Percentiles rank a stretch among this genome's conserved stretches.
These are phyloP conservation scores for Polyommatus icarus DNA, from an alignment of 2,888 invertebrate genomes.

Conservation along the genomic window DNA sequence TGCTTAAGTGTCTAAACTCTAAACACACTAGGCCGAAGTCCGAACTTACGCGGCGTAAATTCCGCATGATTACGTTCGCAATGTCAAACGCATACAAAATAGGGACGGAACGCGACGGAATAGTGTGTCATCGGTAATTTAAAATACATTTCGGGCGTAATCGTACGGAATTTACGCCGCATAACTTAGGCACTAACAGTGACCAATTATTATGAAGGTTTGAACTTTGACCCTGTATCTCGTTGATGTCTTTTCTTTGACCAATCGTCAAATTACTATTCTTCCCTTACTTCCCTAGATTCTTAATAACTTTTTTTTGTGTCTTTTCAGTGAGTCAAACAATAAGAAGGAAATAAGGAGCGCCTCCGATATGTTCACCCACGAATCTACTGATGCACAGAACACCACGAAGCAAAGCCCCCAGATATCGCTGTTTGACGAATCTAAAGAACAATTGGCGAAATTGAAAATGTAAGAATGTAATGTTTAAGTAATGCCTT, in stretches of 20 bases:
- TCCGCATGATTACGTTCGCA: too few species aligned
- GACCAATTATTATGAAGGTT: background rate
- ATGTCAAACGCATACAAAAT: too few species aligned
- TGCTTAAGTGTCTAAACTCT: too few species aligned
- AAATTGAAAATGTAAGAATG: slow-evolving; percentile 58
- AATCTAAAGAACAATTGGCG: slow-evolving; percentile 68
- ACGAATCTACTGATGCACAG: slow-evolving; percentile 39
- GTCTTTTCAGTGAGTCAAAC: slow-evolving; percentile 37
- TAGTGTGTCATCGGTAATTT: too few species aligned
- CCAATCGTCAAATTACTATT: background rate
- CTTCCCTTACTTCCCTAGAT: background rate
- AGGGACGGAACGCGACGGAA: too few species aligned
- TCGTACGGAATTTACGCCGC: too few species aligned
- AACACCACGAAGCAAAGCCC: slow-evolving; percentile 58
- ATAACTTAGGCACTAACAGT: too few species aligned
- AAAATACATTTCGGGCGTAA: too few species aligned
- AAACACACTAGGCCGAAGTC: too few species aligned
- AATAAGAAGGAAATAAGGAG: slow-evolving; percentile 37
- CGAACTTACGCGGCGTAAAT: too few species aligned
- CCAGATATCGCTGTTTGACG: slow-evolving; percentile 67
- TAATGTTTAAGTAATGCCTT: too few species aligned
- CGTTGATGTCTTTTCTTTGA: background rate
- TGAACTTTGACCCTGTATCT: background rate
- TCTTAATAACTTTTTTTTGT: background rate
- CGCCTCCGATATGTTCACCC: slow-evolving; percentile 34